Percentiles rank a stretch among this genome's conserved stretches.
phyloP scores from a whole-genome alignment of 2,797 vertebrate species.

The Aeoliscus strigatus region DNA sequence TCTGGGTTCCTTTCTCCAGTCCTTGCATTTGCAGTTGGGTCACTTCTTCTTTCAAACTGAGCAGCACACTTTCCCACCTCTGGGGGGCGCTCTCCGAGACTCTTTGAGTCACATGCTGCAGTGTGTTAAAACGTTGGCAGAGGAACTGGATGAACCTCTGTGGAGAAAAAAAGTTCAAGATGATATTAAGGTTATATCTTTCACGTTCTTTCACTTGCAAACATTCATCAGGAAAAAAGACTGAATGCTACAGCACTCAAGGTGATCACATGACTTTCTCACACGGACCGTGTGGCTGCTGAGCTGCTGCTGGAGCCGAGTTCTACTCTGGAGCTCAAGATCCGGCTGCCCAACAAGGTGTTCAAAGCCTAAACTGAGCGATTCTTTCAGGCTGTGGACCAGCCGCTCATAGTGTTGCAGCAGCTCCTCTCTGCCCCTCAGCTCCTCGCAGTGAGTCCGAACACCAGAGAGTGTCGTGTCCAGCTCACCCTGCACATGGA shows the following conservation, averaged over 20 bases:
- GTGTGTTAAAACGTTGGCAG: slow-evolving; percentile 53
- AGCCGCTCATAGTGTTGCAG: slow-evolving; percentile 72
- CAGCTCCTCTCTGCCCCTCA: slow-evolving; percentile 58
- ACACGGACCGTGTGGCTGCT: slow-evolving; percentile 77
- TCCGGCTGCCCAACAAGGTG: slow-evolving; percentile 57
- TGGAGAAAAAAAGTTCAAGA: neutral
- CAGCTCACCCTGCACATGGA: slow-evolving; percentile 70
- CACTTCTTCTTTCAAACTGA: slow-evolving; percentile 66
- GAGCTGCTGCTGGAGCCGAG: slow-evolving; percentile 69
- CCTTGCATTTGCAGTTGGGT: slow-evolving; percentile 65
- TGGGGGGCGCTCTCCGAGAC: slow-evolving; percentile 55
- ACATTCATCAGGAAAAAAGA: too few relatives aligned
- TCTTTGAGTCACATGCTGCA: slow-evolving; percentile 67
- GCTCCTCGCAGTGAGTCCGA: slow-evolving; percentile 52
- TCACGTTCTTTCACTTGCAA: too few relatives aligned
- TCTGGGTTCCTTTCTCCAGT: slow-evolving; percentile 60
- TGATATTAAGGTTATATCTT: neutral
- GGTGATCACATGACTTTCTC: neutral
- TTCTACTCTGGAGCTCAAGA: slow-evolving; percentile 61
- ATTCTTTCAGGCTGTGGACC: slow-evolving; percentile 67
- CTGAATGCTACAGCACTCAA: neutral
- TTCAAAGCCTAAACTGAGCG: slow-evolving; percentile 72
- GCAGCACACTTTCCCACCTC: slow-evolving; percentile 61
- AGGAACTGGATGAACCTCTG: slow-evolving; percentile 84
- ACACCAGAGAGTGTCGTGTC: slow-evolving; percentile 72